phyloP scores from a whole-genome alignment of 1,140 invertebrate genomes.

The Oedothorax gibbosus region DNA sequence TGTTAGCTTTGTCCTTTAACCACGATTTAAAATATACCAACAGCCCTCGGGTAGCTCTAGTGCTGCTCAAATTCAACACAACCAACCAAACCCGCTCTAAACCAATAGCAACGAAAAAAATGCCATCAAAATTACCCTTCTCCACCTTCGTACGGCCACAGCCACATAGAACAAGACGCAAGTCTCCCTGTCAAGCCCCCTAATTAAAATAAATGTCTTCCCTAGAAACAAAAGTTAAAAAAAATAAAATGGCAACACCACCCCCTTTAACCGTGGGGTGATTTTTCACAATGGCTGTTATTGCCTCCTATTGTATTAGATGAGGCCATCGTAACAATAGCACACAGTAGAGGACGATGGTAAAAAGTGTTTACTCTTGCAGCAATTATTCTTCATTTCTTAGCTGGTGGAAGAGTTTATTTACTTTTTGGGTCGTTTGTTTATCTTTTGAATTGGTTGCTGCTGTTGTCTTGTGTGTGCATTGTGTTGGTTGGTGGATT shows the following conservation, averaged over 20 bases:
- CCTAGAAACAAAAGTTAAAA: slow-evolving; percentile 10
- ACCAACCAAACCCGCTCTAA: no score
- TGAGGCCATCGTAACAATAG: slow-evolving; percentile 25
- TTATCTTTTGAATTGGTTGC: slow-evolving; percentile 26
- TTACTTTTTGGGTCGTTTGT: slow-evolving; percentile 13
- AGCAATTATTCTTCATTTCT: slow-evolving; percentile 48
- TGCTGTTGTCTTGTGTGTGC: not conserved
- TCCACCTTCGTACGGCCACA: no score
- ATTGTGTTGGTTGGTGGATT: no score
- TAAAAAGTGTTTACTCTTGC: not conserved
- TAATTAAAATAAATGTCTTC: slow-evolving; percentile 44
- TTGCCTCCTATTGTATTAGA: slow-evolving; percentile 42
- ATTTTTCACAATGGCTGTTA: slow-evolving; percentile 47
- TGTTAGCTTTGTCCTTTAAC: no score
- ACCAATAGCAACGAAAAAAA: no score
- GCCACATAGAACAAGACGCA: not conserved
- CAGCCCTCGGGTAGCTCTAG: no score
- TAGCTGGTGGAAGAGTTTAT: not conserved
- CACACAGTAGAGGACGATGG: not conserved
- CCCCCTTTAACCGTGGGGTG: not conserved
- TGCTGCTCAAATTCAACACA: no score
- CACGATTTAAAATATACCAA: no score
- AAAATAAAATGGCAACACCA: slow-evolving; percentile 8
- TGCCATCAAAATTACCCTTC: no score
- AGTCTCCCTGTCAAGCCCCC: not conserved